These are phyloP conservation scores for Andrena trimmerana DNA, from an alignment of 2,888 invertebrate genomes.

Conservation along the genomic window DNA sequence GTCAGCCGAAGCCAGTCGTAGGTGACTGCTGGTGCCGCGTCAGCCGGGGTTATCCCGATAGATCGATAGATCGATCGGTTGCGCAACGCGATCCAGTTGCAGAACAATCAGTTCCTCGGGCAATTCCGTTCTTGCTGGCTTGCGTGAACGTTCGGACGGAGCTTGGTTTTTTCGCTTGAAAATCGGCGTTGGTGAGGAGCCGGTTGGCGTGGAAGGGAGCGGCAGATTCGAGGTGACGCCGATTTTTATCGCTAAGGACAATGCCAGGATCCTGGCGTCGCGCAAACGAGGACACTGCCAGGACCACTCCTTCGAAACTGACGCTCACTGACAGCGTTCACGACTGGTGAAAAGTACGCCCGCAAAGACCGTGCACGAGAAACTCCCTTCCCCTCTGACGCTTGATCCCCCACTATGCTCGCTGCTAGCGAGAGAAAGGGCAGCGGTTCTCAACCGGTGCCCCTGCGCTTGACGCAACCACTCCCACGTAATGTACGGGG, in stretches of 20 bases:
- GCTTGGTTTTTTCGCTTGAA: conserved; percentile 3
- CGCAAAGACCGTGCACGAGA: conserved; percentile 74
- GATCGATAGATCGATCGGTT: conserved; percentile 25
- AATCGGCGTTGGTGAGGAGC: not conserved
- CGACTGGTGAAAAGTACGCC: conserved; percentile 79
- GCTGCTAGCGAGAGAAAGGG: conserved; percentile 81
- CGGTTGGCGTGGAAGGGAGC: not conserved
- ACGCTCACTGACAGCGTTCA: conserved; percentile 78
- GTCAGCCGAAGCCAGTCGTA: not conserved
- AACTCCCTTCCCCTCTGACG: conserved; percentile 66
- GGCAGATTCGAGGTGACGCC: not conserved
- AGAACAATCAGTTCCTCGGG: conserved; percentile 13
- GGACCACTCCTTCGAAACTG: conserved; percentile 70
- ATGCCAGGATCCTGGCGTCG: conserved; percentile 29
- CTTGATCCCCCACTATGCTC: conserved; percentile 65
- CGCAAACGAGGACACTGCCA: conserved; percentile 59
- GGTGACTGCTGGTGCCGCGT: not conserved
- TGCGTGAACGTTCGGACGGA: not conserved
- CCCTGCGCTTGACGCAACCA: conserved; percentile 31
- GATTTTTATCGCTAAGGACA: conserved; percentile 28
- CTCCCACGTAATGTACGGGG: conserved; percentile 56
- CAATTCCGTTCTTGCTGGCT: conserved; percentile 4
- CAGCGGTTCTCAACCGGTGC: conserved; percentile 79
- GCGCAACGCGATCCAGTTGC: conserved; percentile 26
- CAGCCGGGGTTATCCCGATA: not conserved